Evolutionary conservation across 2,113 vertebrate species (phyloP).

Genomic region (Muscicapa adusta): DNA sequence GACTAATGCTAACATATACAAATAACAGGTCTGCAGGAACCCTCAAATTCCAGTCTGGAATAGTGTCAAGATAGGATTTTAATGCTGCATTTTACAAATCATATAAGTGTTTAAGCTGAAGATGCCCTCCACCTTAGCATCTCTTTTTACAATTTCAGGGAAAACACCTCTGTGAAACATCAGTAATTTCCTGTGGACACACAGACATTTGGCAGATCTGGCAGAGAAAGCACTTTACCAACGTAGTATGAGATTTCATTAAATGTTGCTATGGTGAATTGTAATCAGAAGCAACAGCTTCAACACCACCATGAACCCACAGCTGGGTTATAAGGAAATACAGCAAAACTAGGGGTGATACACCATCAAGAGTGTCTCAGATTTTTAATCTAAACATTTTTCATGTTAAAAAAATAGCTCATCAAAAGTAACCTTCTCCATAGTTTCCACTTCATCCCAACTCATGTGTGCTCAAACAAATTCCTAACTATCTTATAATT

Average conservation of each 20-base stretch:
- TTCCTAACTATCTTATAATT: not conserved
- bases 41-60: constrained; percentile 24
- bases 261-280: not conserved
- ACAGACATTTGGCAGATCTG: not conserved
- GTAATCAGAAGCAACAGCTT: not conserved
- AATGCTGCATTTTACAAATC: constrained; percentile 9
- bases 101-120: not conserved
- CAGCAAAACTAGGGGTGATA: not conserved
- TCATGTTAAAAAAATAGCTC: not conserved
- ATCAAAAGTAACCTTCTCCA: not conserved
- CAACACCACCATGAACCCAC: not conserved
- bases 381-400: not conserved
- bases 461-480: not conserved
- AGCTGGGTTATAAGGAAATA: not conserved
- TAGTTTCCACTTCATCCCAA: not conserved
- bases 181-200: not conserved
- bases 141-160: not conserved
- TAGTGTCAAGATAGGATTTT: not conserved
- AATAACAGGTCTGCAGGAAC: constrained; percentile 50
- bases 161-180: not conserved
- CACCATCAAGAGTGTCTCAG: not conserved
- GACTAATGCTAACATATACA: not conserved
- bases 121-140: not conserved
- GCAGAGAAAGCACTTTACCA: not conserved
- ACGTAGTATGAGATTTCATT: not conserved